Base-by-base conservation (phyloP, 2,113 vertebrate species). In the Ictalurus furcatus region DNA sequence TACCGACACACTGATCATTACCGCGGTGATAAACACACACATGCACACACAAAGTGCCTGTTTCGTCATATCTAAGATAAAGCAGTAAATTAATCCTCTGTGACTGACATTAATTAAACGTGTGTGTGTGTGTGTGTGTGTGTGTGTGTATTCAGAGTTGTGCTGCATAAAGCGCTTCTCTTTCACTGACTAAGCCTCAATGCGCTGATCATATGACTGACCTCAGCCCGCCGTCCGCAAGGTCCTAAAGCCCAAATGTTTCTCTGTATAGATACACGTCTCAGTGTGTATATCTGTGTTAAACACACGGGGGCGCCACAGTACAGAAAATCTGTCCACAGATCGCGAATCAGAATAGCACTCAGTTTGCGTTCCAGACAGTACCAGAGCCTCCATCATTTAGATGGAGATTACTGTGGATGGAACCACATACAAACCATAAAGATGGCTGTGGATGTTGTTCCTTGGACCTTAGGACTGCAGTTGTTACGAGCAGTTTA, bases 161-260 rank as follows among this genome's bases (percentile, higher is more conserved):
- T 6, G 30, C 80, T 61, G 56, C 52, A 30, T 17, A 48, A 28
- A 81, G 79, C 80, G 21, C 54, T 83, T 61, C 37, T 65, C 13
- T 83, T 83, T 61, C n/a, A 61, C 1, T 76, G 16, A 79, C 79
- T 81, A n/a, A 81, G n/a, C 25, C n/a, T 84, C 23, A 12, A 9
- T 23, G n/a, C 2, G 28, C 28, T 37, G 81, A 84, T 67, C 83
- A 84, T 17, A 65, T 84, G 83, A 84, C 83, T 84, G 83, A 82
- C 19, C n/a, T 23, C 19, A 58, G 52, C 30, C 56, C 19, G 56
- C 30, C 17, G 56, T n/a, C 59, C 59, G 11, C 61, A 67, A 14
- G 83, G 37, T 84, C 83, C 40, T 0, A n/a, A 84, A 48, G 6
- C 16, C 59, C 83, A 8, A 30, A 56, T 0, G 1, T 48, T 54